Conservation (phyloP, 2,888 invertebrate species). For the Plagodis pulveraria region DNA sequence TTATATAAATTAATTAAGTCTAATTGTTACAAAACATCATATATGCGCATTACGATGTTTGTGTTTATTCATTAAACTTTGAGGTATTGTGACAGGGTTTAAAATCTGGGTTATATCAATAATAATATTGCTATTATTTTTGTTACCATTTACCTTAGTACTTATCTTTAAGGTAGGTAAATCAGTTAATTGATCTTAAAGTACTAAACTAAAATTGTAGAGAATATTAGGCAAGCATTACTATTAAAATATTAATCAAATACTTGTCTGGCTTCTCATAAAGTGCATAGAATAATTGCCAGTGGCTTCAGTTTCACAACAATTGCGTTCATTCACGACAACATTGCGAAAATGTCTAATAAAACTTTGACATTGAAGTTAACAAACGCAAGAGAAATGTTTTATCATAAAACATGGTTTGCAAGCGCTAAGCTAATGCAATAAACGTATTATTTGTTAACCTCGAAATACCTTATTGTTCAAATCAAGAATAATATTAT, state of each 20-base stretch:
- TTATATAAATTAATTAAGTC: conserved; percentile 47
- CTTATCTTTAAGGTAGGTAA: too few species aligned
- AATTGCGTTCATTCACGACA: conserved; percentile 24
- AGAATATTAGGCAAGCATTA: too few species aligned
- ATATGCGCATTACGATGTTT: conserved; percentile 28
- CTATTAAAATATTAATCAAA: not conserved
- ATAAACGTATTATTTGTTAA: not conserved
- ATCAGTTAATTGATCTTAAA: too few species aligned
- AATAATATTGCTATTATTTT: too few species aligned
- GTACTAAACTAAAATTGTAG: too few species aligned
- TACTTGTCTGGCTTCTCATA: conserved; percentile 7
- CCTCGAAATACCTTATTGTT: not conserved
- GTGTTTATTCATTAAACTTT: not conserved
- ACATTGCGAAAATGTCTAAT: conserved; percentile 25
- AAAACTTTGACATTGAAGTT: conserved; percentile 1
- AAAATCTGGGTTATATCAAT: too few species aligned
- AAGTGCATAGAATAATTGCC: conserved; percentile 14
- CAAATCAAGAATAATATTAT: too few species aligned
- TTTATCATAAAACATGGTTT: not conserved
- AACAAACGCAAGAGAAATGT: not conserved
- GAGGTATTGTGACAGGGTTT: too few species aligned
- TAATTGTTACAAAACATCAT: conserved; percentile 47
- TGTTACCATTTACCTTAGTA: too few species aligned
- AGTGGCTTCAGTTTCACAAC: conserved; percentile 30
- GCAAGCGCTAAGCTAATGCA: not conserved